These are phyloP conservation scores for Drosophila maculinotata DNA, from an alignment of 2,888 invertebrate species.

Conservation along the genomic window DNA sequence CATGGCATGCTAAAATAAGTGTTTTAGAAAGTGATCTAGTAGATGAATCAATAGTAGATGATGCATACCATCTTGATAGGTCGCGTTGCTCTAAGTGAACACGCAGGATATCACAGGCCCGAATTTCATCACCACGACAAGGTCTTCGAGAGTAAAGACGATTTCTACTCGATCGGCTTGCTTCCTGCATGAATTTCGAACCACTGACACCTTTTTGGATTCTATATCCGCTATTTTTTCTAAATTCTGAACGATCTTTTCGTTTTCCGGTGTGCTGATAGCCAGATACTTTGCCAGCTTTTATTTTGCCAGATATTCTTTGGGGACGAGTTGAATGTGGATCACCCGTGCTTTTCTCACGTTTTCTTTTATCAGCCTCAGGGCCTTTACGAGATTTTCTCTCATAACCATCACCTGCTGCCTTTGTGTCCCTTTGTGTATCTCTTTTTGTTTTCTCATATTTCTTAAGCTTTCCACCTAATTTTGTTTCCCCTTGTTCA, in stretches of 20 bases:
- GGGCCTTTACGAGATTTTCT: constrained; percentile 1
- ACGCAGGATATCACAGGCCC: constrained; percentile 74
- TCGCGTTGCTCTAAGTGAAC: constrained; percentile 73
- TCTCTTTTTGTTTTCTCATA: no score
- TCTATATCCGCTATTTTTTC: constrained; percentile 1
- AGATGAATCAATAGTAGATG: neutral
- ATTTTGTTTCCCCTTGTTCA: neutral
- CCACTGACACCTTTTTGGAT: constrained; percentile 23
- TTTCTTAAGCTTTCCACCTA: neutral
- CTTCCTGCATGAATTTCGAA: constrained; percentile 18
- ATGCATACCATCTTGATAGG: constrained; percentile 47
- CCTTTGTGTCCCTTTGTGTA: neutral
- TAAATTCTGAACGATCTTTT: neutral
- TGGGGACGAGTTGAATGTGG: neutral
- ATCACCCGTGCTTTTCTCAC: constrained; percentile 3
- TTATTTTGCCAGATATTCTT: neutral
- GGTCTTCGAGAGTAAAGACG: constrained; percentile 9
- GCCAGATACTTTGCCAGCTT: neutral
- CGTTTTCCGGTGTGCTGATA: neutral
- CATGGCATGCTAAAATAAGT: constrained; percentile 13
- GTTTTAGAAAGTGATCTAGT: neutral
- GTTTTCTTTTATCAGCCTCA: neutral
- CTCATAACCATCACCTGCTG: neutral
- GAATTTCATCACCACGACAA: constrained; percentile 63
- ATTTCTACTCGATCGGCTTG: constrained; percentile 2